Percentiles rank a stretch among this genome's conserved stretches.
phyloP scores from a whole-genome alignment of 2,113 vertebrate species.

The Leucoraja erinaceus region DNA sequence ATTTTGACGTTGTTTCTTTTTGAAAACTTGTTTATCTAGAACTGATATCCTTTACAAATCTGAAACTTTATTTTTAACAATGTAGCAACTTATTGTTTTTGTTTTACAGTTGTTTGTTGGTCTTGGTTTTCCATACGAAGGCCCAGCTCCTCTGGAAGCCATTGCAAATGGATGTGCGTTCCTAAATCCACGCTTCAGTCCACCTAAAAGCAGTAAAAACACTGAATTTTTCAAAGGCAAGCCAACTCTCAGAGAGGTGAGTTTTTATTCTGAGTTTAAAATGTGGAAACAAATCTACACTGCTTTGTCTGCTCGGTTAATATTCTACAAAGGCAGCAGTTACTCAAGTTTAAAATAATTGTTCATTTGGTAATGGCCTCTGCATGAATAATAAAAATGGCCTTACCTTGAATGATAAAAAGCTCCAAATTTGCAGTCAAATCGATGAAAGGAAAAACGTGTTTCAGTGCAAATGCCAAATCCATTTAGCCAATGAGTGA shows the following conservation, averaged over 20 bases:
- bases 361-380: not conserved
- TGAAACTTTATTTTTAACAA: not conserved
- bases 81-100: slow-evolving; percentile 40
- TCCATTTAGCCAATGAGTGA: not conserved
- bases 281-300: not conserved
- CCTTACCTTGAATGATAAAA: not conserved
- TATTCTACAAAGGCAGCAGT: not conserved
- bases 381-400: not conserved
- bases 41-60: not conserved
- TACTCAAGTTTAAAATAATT: not conserved
- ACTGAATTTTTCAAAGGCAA: slow-evolving; percentile 98
- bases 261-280: slow-evolving; percentile 19
- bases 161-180: slow-evolving; percentile 96
- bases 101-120: slow-evolving; percentile 85
- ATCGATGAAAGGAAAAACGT: not conserved
- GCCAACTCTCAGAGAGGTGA: slow-evolving; percentile 92
- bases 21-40: not conserved
- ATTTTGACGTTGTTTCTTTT: not conserved
- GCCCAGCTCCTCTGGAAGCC: slow-evolving; percentile 88
- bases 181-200: slow-evolving; percentile 86
- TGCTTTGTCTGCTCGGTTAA: not conserved
- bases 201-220: slow-evolving; percentile 96
- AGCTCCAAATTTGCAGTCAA: not conserved
- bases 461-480: not conserved
- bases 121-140: slow-evolving; percentile 93